Base-by-base conservation (phyloP, 1,140 invertebrate genomes). In the Papilio glaucus region DNA sequence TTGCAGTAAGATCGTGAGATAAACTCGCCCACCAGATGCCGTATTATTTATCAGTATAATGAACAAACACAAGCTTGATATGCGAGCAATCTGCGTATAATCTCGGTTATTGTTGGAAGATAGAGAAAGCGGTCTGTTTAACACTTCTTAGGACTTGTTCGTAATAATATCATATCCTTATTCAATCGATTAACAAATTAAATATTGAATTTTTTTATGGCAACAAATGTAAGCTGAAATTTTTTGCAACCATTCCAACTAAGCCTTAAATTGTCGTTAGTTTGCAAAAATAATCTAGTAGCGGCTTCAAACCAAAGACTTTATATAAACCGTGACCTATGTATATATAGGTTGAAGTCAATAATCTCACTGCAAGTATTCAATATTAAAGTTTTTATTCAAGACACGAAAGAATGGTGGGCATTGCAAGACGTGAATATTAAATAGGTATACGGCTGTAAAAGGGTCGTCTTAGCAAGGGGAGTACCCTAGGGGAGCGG, bases 371-470 rank as follows among this genome's bases (percentile, higher is more conserved):
- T n/a, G n/a, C n/a, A n/a, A n/a, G n/a, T n/a, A n/a, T n/a, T n/a
- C n/a, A n/a, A n/a, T n/a, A n/a, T n/a, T n/a, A n/a, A n/a, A n/a
- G 45, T 49, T 49, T 49, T 8, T 8, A 18, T 49, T 57, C 10
- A 13, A 57, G 18, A 26, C 39, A 13, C 10, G 21, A 10, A 57
- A 21, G 9, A 57, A 57, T 24, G 49, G 24, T 57, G 49, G 24
- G 24, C 49, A 26, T 57, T 21, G 49, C 49, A 10, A 57, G 49
- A 57, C 21, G 49, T 57, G 49, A 57, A 57, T 57, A 61, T 61
- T 61, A 61, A 61, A 61, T 37, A 61, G 26, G 5, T 15, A 3
- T 7, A 41, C 33, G 62, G 33, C 21, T 12, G 29, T 29, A 10
- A 8, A 24, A 39, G 49, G 49, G 21, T 57, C 24, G 21, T 13